Evolutionary conservation across 2,797 vertebrate species (phyloP), one percentile per base, ranked within the genome.

Genomic region (Champsocephalus gunnari): DNA sequence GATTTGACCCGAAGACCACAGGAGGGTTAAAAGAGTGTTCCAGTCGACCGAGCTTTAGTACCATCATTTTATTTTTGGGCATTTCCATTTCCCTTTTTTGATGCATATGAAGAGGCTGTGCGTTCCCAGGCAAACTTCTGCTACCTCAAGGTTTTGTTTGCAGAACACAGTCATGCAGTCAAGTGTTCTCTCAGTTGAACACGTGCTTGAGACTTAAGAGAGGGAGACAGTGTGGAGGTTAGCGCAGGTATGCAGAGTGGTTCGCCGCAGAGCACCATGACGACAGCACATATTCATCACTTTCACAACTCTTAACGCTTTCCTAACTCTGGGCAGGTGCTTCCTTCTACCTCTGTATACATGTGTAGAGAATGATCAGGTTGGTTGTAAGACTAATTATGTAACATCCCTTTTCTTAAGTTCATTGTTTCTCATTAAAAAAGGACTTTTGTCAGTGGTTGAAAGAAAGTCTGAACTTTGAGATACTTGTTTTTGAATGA

Each of bases 131-230:
- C 0, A 0, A 59, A 54, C 44, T 58, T 28, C 28, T 38, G 14
- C n/a, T 13, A 14, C 59, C 66, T 69, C 19, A 62, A 56, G 56
- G 68, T 69, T 72, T 74, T 66, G 59, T 50, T 72, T 28, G 62
- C 1, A 81, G 80, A 85, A 74, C 59, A 80, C 86, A 87, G 83
- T 86, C 80, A 85, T 89, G 87, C 88, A 87, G 86, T 91, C 83
- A 89, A 93, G 93, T 91, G 89, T 89, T 77, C 81, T 92, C 85
- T 74, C 68, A 84, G 87, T 88, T 92, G 88, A 92, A 93, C 92
- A 91, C 87, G 83, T 92, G 88, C 94, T 95, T 93, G 91, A 95
- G 86, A 87, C 83, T 92, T 81, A 93, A 95, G 92, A 91, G 93
- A 88, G 90, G 91, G 85, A 89, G 90, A 93, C 73, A 87, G 82